Evolutionary conservation across 2,888 invertebrate genomes (phyloP).

Genomic region (Agonopterix alstromeriana): DNA sequence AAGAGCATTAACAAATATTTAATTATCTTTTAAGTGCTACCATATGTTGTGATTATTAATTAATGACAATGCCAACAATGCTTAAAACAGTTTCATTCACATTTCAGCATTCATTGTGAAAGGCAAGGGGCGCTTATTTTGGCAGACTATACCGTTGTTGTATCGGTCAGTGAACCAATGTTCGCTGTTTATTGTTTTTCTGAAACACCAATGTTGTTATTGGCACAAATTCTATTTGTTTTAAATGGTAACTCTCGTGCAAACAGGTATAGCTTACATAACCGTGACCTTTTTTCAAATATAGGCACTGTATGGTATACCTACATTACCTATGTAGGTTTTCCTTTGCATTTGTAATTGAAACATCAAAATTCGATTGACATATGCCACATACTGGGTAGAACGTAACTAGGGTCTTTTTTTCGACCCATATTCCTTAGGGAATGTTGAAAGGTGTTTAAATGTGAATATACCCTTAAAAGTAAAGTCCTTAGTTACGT

Average conservation of each 20-base stretch:
- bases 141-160: constrained; percentile 48
- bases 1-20: background rate
- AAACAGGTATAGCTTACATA: constrained; percentile 52
- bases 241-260: constrained; percentile 57
- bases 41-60: constrained; percentile 1
- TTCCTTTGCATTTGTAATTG: too few relatives aligned
- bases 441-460: too few relatives aligned
- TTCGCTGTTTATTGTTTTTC: constrained; percentile 65
- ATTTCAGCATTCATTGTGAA: constrained; percentile 35
- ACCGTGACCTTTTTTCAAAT: constrained; percentile 32
- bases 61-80: constrained; percentile 7
- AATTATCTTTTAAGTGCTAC: background rate
- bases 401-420: too few relatives aligned
- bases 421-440: too few relatives aligned
- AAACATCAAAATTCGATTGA: too few relatives aligned
- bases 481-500: too few relatives aligned
- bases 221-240: constrained; percentile 70
- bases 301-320: background rate
- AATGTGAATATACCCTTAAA: too few relatives aligned
- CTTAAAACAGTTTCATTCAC: constrained; percentile 17
- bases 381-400: too few relatives aligned
- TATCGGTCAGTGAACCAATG: constrained; percentile 57
- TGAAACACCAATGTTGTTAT: constrained; percentile 62
- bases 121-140: constrained; percentile 65
- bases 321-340: background rate